Evolutionary conservation across 2,797 vertebrate genomes (phyloP).

Genomic region (Lacerta agilis): DNA sequence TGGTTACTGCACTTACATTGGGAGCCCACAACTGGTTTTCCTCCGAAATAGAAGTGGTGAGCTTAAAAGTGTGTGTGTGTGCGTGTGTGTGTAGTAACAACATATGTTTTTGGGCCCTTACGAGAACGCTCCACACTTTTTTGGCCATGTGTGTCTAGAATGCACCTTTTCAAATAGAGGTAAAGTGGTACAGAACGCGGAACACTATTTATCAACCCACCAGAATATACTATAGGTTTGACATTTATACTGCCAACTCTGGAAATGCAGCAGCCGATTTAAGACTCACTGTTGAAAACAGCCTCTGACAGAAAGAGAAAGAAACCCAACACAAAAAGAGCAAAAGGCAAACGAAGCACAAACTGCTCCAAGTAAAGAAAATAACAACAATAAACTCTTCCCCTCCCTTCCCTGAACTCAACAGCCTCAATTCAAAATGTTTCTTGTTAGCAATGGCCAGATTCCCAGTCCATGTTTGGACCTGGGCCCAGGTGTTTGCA

Average conservation of each 20-base stretch:
- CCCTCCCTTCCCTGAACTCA: constrained; percentile 4
- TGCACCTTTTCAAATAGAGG: not conserved
- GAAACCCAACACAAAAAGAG: not conserved
- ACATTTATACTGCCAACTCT: not conserved
- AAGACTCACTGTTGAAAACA: not conserved
- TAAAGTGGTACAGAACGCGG: not conserved
- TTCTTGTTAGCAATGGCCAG: not conserved
- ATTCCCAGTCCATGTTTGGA: not conserved
- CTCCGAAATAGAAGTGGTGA: too few species aligned
- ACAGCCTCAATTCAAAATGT: constrained; percentile 7
- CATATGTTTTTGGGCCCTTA: too few species aligned
- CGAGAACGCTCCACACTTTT: not conserved
- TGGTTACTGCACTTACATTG: too few species aligned
- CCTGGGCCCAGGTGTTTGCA: not conserved
- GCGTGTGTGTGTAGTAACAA: too few species aligned
- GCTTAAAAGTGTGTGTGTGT: too few species aligned
- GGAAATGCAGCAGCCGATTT: not conserved
- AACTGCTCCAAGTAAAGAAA: not conserved
- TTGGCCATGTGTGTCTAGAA: not conserved
- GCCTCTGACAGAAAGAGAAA: not conserved
- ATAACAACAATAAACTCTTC: constrained; percentile 29
- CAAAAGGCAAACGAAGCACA: not conserved
- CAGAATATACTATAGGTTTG: not conserved
- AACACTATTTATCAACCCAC: not conserved
- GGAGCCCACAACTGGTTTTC: too few species aligned